A percentile compares a stretch with the other conserved stretches of the same genome.
Conservation (phyloP, 2,888 invertebrate genomes). For the Holacanthella duospinosa region DNA sequence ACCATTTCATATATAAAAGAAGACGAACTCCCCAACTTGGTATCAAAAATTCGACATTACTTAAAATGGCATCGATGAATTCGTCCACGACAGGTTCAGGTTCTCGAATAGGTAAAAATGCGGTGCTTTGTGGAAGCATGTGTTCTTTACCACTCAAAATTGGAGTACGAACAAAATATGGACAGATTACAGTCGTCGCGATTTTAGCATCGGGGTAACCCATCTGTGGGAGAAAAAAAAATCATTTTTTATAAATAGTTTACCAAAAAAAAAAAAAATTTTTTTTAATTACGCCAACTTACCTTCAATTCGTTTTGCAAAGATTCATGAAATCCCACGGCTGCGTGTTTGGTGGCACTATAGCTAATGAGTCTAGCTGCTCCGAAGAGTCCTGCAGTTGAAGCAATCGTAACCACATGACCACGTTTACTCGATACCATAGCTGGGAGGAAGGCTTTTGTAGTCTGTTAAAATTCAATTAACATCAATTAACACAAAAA, state of each 20-base stretch:
- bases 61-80: too few relatives aligned
- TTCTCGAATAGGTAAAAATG: neutral
- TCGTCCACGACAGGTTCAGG: neutral
- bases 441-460: constrained; percentile 78
- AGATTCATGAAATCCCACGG: constrained; percentile 3
- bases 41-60: neutral
- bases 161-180: neutral
- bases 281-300: neutral
- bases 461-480: constrained; percentile 56
- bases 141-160: neutral
- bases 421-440: constrained; percentile 80
- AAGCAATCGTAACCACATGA: constrained; percentile 82
- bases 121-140: too few relatives aligned
- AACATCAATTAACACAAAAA: constrained; percentile 11
- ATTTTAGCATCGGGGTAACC: neutral
- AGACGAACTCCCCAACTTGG: neutral
- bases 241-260: too few relatives aligned
- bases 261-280: too few relatives aligned
- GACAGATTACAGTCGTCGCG: neutral
- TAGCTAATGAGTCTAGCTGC: neutral
- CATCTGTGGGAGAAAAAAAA: neutral
- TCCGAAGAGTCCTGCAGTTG: constrained; percentile 2
- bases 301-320: neutral
- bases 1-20: neutral
- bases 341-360: neutral